Base-by-base conservation (phyloP, 2,888 invertebrate species). In the Synergus laeviventris region DNA sequence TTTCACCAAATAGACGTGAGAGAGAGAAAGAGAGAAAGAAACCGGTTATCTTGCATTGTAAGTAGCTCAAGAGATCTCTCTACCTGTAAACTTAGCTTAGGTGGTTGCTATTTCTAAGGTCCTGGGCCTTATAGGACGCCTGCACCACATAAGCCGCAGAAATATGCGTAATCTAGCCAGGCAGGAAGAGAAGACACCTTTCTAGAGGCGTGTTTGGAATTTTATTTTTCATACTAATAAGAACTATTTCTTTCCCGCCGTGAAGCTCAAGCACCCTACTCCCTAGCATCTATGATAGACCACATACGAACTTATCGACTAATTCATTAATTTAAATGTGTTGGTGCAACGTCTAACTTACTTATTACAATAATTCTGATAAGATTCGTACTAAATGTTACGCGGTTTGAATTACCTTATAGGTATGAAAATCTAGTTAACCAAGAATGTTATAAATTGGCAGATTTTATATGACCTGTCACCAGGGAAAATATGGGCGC, bases 11-110 rank as follows among this genome's bases (percentile, higher is more conserved):
- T 70, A 70, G 70, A 70, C 49, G 49, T 3, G 49, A 36, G 70
- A 49, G 24, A 45, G 49, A 42, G 24, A 21, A 14, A 21, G 39
- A 64, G 64, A 42, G 18, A 21, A 39, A 42, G 64, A 49, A 70
- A 70, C 70, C 70, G 70, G 70, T 70, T 70, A 70, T 70, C 70
- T 45, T 70, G 70, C 45, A 70, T 70, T 70, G 70, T 70, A 49
- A 70, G 49, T 70, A 36, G 45, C 45, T 31, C 24, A 45, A 45
- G 39, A 11, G 39, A 38, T 45, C 18, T 64, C 39, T 64, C 70
- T 70, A 70, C 70, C 70, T 70, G 70, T 70, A 49, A 49, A 70
- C 49, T 70, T 24, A 49, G 24, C 45, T n/a, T 14, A 70, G 24
- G 24, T 70, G 49, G 70, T 49, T 49, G 70, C 70, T 70, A 45